These are phyloP conservation scores for Ctenodactylus gundi DNA, from an alignment of 2,113 vertebrate species.

Conservation along the genomic window DNA sequence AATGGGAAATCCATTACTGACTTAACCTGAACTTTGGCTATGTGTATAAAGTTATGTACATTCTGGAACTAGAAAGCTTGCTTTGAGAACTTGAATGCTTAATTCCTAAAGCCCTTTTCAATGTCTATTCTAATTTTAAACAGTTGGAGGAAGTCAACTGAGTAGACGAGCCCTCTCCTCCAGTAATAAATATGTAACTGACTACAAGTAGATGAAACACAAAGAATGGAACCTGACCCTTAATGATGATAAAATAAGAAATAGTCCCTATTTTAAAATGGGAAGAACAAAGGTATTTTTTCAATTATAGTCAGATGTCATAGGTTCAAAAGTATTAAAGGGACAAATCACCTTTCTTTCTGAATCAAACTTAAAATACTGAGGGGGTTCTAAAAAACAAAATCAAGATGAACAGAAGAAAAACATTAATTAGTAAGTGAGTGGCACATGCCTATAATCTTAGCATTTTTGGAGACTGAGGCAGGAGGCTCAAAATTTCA, in stretches of 20 bases:
- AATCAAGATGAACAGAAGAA: neutral
- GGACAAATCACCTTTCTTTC: constrained; percentile 13
- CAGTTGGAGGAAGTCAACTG: neutral
- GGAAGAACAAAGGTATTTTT: neutral
- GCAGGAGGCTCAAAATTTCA: neutral
- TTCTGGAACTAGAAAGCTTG: neutral
- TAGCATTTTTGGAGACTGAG: neutral
- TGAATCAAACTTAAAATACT: constrained; percentile 54
- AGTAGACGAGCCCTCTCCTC: neutral
- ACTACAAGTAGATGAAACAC: neutral
- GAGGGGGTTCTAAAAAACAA: neutral
- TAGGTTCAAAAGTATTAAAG: neutral
- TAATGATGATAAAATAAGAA: neutral
- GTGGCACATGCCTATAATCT: neutral
- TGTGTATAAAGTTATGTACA: neutral
- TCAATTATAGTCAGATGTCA: neutral
- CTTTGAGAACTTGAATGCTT: neutral
- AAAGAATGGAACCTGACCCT: neutral
- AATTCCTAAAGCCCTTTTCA: constrained; percentile 6
- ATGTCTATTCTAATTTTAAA: neutral
- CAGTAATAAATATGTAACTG: neutral
- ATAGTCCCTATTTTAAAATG: constrained; percentile 34
- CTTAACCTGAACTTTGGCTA: neutral
- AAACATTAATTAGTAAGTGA: no score
- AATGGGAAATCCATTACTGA: neutral